Conservation (phyloP, 2,113 vertebrate species). For the Cranoglanis bouderius region DNA sequence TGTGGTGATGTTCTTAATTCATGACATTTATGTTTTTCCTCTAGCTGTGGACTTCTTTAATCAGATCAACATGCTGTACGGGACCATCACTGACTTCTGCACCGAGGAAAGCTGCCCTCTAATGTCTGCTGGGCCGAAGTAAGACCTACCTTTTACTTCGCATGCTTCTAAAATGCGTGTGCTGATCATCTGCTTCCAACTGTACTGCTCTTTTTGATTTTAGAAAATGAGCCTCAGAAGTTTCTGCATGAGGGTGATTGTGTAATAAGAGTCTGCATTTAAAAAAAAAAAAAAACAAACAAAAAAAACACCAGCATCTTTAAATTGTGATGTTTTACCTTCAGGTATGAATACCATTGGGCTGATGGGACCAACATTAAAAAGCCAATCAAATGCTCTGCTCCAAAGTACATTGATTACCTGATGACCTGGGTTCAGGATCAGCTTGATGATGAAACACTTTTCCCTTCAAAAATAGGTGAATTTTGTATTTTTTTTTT, state of each 20-base stretch:
- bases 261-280: not conserved
- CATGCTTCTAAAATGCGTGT: not conserved
- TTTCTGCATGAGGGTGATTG: not conserved
- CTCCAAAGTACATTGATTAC: constrained; percentile 88
- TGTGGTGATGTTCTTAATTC: not conserved
- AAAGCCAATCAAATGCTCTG: constrained; percentile 87
- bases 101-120: constrained; percentile 84
- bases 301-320: not conserved
- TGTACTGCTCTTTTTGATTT: not conserved
- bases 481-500: not conserved
- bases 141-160: constrained; percentile 55
- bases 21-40: constrained; percentile 39
- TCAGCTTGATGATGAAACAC: constrained; percentile 84
- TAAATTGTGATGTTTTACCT: not conserved
- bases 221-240: not conserved
- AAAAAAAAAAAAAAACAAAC: not conserved
- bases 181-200: not conserved
- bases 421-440: constrained; percentile 88
- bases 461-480: constrained; percentile 86
- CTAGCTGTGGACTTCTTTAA: constrained; percentile 89
- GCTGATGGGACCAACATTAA: constrained; percentile 89
- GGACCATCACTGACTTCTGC: constrained; percentile 87
- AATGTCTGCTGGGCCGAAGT: constrained; percentile 89
- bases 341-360: constrained; percentile 88
- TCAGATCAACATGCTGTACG: constrained; percentile 89